Evolutionary conservation across 2,888 invertebrate species (phyloP).

Genomic region (Rhamnusium bicolor): DNA sequence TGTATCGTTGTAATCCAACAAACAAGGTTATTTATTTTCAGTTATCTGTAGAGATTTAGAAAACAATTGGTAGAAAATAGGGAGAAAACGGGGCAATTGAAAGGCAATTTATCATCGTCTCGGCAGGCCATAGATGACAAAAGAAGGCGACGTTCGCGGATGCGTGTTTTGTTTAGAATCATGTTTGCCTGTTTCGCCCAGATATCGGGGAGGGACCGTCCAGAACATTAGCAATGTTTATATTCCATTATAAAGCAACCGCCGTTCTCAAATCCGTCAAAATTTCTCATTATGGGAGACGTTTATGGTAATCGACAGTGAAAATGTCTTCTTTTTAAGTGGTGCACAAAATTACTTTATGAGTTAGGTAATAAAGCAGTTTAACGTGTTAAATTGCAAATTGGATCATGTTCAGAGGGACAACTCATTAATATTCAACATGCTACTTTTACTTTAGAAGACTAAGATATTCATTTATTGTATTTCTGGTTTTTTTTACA

Average conservation of each 20-base stretch:
- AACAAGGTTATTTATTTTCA: constrained; percentile 55
- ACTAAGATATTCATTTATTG: not conserved
- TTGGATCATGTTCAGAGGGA: not conserved
- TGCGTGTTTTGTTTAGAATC: constrained; percentile 67
- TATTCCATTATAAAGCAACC: constrained; percentile 51
- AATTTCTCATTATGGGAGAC: constrained; percentile 35
- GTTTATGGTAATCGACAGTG: constrained; percentile 31
- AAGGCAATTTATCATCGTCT: constrained; percentile 70
- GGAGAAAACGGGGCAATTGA: constrained; percentile 65
- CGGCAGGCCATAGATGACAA: constrained; percentile 67
- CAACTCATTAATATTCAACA: not conserved
- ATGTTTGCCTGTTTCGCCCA: constrained; percentile 64
- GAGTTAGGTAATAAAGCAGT: constrained; percentile 20
- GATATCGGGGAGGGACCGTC: constrained; percentile 60
- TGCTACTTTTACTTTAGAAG: not conserved
- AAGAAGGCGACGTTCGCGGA: constrained; percentile 64
- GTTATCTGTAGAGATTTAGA: constrained; percentile 54
- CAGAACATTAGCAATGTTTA: constrained; percentile 58
- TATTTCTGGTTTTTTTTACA: not conserved
- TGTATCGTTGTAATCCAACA: constrained; percentile 42
- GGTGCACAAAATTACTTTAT: constrained; percentile 30
- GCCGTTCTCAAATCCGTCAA: constrained; percentile 49
- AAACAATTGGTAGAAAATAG: constrained; percentile 56
- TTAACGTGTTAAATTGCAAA: constrained; percentile 15
- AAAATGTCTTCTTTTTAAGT: constrained; percentile 20